A percentile compares a stretch with the other conserved stretches of the same genome.
phyloP scores from a whole-genome alignment of 2,113 vertebrate species.

The Morphnarchus princeps region DNA sequence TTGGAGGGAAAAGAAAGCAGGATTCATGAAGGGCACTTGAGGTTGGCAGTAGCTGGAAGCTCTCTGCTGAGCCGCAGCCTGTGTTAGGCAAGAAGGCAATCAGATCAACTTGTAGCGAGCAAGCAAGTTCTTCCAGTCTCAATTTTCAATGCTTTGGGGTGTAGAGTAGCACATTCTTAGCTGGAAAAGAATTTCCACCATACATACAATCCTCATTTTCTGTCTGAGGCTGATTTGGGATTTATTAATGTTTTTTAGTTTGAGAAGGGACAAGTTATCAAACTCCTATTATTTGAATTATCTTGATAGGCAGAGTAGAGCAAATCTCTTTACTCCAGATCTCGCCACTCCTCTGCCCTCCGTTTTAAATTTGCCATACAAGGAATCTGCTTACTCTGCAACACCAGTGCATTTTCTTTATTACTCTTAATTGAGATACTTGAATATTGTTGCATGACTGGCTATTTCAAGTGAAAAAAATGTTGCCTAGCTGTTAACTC shows the following conservation, averaged over 20 bases:
- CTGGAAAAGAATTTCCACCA: neutral
- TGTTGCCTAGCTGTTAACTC: neutral
- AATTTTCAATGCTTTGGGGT: neutral
- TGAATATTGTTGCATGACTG: neutral
- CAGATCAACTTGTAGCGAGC: neutral
- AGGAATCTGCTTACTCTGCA: neutral
- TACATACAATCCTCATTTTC: fast-evolving
- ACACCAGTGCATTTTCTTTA: neutral
- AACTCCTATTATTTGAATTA: neutral
- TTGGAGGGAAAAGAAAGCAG: neutral
- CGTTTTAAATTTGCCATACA: neutral
- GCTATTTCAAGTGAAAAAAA: neutral
- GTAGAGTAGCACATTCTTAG: neutral
- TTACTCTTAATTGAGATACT: neutral
- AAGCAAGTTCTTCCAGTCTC: neutral
- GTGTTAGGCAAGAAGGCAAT: neutral
- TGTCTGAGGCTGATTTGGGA: neutral
- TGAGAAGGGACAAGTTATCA: neutral
- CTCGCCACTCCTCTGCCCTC: fast-evolving
- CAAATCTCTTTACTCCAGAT: neutral
- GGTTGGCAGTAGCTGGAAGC: neutral
- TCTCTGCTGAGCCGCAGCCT: neutral
- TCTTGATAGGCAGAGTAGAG: neutral
- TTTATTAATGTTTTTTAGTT: neutral
- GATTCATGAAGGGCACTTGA: neutral